Conservation (phyloP, 2,888 invertebrate genomes). For the Eulithis prunata region DNA sequence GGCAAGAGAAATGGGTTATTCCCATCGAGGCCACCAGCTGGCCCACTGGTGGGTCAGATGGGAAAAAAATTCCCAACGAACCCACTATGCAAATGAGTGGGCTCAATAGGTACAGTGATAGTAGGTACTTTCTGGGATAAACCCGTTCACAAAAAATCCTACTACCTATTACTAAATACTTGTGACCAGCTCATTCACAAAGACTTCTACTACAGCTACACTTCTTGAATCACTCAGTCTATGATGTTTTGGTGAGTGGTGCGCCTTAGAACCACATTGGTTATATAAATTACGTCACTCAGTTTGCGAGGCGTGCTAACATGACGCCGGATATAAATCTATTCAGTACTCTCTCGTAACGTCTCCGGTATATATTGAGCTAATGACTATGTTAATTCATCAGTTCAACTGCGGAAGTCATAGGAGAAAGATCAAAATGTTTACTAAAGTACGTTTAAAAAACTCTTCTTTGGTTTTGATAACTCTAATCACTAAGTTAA, state of each 20-base stretch:
- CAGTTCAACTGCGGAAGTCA: constrained; percentile 80
- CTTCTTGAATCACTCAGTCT: background rate
- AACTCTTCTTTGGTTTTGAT: constrained; percentile 26
- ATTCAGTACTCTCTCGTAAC: constrained; percentile 82
- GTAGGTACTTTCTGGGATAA: no score
- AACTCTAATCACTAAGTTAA: background rate
- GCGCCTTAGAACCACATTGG: constrained; percentile 69
- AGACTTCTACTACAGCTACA: no score
- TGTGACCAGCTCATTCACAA: no score
- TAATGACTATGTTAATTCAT: constrained; percentile 80
- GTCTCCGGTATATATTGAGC: constrained; percentile 83
- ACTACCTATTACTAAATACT: no score
- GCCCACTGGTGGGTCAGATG: no score
- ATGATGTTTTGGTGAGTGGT: constrained; percentile 13
- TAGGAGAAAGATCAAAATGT: constrained; percentile 77
- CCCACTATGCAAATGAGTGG: no score
- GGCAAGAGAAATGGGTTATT: no score
- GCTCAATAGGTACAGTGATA: no score
- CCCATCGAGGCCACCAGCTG: no score
- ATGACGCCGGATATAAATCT: constrained; percentile 75
- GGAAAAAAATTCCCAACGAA: no score
- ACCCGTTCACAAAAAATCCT: no score
- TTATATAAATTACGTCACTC: constrained; percentile 82
- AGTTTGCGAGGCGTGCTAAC: constrained; percentile 67
- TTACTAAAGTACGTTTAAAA: constrained; percentile 69